phyloP scores from a whole-genome alignment of 1,140 invertebrate genomes.

The Gyrodactylus bullatarudis region DNA sequence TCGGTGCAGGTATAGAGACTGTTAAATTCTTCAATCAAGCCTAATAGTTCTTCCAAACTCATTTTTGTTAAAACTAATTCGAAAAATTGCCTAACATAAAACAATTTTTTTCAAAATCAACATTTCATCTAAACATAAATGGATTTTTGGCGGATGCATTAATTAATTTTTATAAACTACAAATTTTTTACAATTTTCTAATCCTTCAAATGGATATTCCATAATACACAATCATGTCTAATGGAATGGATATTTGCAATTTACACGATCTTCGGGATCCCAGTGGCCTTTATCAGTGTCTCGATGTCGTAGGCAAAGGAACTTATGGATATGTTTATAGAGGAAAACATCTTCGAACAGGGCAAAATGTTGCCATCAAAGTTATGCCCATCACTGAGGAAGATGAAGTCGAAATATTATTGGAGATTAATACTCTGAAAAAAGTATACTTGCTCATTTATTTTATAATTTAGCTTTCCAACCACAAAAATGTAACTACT shows the following conservation, averaged over 20 bases:
- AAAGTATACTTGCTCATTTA: constrained; percentile 22
- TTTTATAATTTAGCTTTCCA: constrained; percentile 38
- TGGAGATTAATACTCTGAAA: constrained; percentile 96
- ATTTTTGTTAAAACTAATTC: neutral
- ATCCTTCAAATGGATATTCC: neutral
- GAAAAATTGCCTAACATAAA: neutral
- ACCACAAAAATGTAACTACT: constrained; percentile 94
- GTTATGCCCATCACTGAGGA: constrained; percentile 99
- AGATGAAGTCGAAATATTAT: constrained; percentile 96
- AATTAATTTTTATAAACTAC: neutral
- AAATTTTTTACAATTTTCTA: neutral
- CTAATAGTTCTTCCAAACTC: neutral
- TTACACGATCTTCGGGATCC: constrained; percentile 41
- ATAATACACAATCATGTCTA: neutral
- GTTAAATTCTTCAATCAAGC: neutral
- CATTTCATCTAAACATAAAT: neutral
- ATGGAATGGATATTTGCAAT: neutral
- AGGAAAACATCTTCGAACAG: constrained; percentile 96
- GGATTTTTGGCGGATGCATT: neutral
- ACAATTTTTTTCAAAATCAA: neutral
- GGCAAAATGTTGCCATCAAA: constrained; percentile 92
- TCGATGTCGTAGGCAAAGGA: constrained; percentile 99
- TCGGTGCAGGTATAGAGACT: neutral
- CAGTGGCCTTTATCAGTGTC: constrained; percentile 91
- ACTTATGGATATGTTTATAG: constrained; percentile 76